Evolutionary conservation across 1,140 invertebrate species (phyloP).

Genomic region (Caerostris extrusa): DNA sequence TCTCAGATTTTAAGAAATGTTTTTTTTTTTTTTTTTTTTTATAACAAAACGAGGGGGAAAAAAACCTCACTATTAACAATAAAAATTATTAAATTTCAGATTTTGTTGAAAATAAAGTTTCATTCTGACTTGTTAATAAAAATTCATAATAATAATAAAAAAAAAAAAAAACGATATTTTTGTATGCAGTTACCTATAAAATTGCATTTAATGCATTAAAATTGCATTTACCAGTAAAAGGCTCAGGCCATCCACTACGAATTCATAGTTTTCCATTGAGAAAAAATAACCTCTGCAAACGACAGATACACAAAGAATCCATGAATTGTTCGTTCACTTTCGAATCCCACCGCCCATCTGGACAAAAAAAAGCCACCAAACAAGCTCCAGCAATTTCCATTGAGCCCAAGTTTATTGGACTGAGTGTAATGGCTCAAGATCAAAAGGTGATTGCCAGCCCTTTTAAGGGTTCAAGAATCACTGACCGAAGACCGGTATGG

Average conservation of each 20-base stretch:
- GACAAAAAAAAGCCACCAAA: background rate
- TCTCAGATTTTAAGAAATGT: no score
- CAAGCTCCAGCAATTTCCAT: background rate
- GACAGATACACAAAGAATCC: no score
- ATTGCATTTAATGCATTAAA: background rate
- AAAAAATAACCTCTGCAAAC: background rate
- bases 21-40: no score
- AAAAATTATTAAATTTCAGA: no score
- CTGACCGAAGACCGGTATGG: constrained; percentile 2
- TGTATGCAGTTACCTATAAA: background rate
- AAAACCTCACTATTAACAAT: no score
- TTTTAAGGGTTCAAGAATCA: background rate
- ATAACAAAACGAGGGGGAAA: no score
- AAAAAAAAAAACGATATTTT: no score
- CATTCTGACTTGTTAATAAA: no score
- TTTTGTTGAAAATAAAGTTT: no score
- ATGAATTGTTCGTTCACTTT: background rate
- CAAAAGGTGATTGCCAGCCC: background rate
- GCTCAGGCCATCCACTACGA: background rate
- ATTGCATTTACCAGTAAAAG: background rate
- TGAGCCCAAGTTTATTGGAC: background rate
- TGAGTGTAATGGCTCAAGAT: background rate
- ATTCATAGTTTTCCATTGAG: background rate
- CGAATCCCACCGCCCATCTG: background rate
- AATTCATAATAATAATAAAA: no score